Conservation (phyloP, 1,140 invertebrate species). For the Bicyclus anynana region DNA sequence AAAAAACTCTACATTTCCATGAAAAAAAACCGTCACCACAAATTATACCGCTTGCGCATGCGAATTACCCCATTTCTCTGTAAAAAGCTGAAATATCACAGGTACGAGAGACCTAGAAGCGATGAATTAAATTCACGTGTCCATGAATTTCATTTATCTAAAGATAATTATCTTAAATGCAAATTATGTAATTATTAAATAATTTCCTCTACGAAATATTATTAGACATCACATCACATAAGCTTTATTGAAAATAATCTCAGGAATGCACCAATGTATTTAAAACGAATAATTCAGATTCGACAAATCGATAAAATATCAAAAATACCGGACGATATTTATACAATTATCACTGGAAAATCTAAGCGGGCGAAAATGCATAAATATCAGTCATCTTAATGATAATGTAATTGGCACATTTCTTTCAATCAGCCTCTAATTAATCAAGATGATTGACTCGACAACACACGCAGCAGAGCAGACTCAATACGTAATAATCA, state of each 20-base stretch:
- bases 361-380: not conserved
- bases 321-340: not conserved
- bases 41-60: conserved; percentile 50
- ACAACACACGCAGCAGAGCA: conserved; percentile 74
- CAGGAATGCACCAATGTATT: conserved; percentile 61
- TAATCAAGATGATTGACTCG: conserved; percentile 59
- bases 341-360: not conserved
- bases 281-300: no score
- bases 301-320: no score
- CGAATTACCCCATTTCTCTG: conserved; percentile 50
- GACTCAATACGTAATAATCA: conserved; percentile 66
- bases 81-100: conserved; percentile 46
- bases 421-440: conserved; percentile 63
- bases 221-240: conserved; percentile 74
- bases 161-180: conserved; percentile 43
- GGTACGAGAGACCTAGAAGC: conserved; percentile 52
- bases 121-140: conserved; percentile 36
- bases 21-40: conserved; percentile 63
- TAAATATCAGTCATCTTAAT: not conserved
- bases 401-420: conserved; percentile 53
- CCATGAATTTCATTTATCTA: conserved; percentile 35
- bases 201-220: conserved; percentile 54
- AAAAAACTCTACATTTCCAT: conserved; percentile 33
- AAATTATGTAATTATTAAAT: conserved; percentile 43
- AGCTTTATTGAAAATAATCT: conserved; percentile 50